Percentiles rank a stretch among this genome's conserved stretches.
Evolutionary conservation across 2,797 vertebrate species (phyloP).

Genomic region (Gadopsis bispinosus): DNA sequence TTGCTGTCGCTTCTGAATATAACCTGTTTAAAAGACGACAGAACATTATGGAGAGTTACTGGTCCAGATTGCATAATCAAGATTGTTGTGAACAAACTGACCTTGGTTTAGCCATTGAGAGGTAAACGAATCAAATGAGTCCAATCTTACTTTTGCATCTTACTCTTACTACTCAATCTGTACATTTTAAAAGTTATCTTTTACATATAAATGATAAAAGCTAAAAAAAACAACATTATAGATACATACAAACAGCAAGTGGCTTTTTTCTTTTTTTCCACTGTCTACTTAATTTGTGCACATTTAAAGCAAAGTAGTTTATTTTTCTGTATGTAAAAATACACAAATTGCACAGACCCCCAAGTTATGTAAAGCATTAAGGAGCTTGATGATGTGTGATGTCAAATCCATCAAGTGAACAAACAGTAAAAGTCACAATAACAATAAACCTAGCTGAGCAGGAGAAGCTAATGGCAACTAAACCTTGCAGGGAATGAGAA

Average conservation of each 20-base stretch:
- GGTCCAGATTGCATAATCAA: not conserved
- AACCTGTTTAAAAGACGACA: constrained; percentile 13
- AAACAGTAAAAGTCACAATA: constrained; percentile 7
- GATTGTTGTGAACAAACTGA: constrained; percentile 31
- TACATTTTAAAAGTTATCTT: constrained; percentile 2
- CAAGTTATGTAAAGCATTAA: not conserved
- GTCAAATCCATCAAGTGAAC: constrained; percentile 26
- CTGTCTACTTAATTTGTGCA: not conserved
- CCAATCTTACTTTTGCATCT: constrained; percentile 2
- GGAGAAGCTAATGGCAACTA: constrained; percentile 7
- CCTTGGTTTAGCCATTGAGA: constrained; percentile 7
- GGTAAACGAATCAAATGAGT: constrained; percentile 34
- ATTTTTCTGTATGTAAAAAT: not conserved
- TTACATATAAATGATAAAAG: constrained; percentile 4
- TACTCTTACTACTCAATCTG: not conserved
- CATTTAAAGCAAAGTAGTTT: not conserved
- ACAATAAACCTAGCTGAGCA: constrained; percentile 16
- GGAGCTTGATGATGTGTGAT: not conserved
- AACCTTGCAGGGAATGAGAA: not conserved
- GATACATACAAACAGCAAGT: not conserved
- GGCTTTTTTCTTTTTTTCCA: not conserved
- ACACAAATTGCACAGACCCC: not conserved
- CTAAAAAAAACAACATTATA: not conserved
- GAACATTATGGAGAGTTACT: constrained; percentile 50
- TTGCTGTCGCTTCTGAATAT: constrained; percentile 61